Evolutionary conservation across 2,888 invertebrate species (phyloP).

Genomic region (Drosophila meridionalis): DNA sequence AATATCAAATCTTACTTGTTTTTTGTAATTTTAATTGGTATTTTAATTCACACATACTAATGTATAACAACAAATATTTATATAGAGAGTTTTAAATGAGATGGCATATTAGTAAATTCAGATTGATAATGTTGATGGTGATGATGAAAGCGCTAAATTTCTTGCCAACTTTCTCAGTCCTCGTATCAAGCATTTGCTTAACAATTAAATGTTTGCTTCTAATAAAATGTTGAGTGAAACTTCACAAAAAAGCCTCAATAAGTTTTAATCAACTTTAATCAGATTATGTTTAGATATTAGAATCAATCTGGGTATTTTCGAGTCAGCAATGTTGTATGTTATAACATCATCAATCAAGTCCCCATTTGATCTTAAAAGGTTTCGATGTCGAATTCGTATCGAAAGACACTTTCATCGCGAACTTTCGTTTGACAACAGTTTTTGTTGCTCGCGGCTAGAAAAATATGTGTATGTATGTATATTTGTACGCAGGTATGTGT

Average conservation of each 20-base stretch:
- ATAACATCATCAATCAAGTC: not conserved
- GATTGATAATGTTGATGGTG: slow-evolving; percentile 5
- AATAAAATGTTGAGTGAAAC: slow-evolving; percentile 20
- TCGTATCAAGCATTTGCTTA: slow-evolving; percentile 52
- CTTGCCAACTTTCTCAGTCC: slow-evolving; percentile 65
- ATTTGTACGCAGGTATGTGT: not conserved
- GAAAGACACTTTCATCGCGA: slow-evolving; percentile 58
- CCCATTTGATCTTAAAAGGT: not conserved
- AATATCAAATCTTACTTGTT: not conserved
- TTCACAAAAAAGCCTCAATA: not conserved
- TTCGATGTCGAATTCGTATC: slow-evolving; percentile 25
- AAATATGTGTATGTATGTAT: slow-evolving; percentile 39
- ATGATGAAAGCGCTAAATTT: not conserved
- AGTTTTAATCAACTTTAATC: slow-evolving; percentile 19
- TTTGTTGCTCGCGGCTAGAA: slow-evolving; percentile 65
- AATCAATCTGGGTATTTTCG: not conserved
- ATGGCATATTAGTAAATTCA: slow-evolving; percentile 37
- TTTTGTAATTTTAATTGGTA: not conserved
- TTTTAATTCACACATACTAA: not conserved
- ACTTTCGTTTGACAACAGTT: slow-evolving; percentile 66
- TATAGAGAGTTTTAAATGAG: slow-evolving; percentile 25
- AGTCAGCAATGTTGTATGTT: slow-evolving; percentile 4
- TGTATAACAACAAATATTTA: not conserved
- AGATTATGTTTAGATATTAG: not conserved
- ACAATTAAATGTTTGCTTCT: slow-evolving; percentile 55